Evolutionary conservation across 2,797 vertebrate genomes (phyloP).

Genomic region (Chiloscyllium punctatum): DNA sequence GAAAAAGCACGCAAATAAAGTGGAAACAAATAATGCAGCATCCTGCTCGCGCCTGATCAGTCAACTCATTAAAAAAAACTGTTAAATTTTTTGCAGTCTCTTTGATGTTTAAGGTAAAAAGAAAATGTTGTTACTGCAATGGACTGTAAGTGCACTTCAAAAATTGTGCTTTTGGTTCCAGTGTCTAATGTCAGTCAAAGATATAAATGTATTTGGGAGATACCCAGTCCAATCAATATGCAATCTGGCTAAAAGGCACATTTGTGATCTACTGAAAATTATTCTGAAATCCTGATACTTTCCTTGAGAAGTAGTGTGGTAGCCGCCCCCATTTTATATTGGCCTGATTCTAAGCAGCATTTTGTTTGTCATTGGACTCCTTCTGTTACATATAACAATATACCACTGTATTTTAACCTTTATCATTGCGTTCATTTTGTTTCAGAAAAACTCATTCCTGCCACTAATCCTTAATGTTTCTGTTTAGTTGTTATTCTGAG

Average conservation of each 20-base stretch:
- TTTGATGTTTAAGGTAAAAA: background rate
- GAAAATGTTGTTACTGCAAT: background rate
- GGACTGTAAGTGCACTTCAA: background rate
- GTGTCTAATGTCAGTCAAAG: background rate
- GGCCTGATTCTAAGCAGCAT: background rate
- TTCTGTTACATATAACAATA: background rate
- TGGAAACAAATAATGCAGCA: background rate
- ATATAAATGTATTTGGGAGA: slow-evolving; percentile 1
- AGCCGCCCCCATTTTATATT: background rate
- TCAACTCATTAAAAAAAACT: background rate
- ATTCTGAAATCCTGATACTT: slow-evolving; percentile 22
- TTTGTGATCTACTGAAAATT: slow-evolving; percentile 27
- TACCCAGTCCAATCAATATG: slow-evolving; percentile 27
- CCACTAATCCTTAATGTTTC: slow-evolving; percentile 48
- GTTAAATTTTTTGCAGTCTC: background rate
- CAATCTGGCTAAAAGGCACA: slow-evolving; percentile 28
- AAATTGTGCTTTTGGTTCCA: background rate
- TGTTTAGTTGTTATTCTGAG: slow-evolving; percentile 59
- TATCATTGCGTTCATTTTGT: slow-evolving; percentile 42
- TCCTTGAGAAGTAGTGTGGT: background rate
- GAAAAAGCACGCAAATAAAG: background rate
- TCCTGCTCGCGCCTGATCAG: background rate
- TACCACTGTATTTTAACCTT: background rate
- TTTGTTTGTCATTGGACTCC: background rate
- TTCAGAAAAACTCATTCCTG: background rate